phyloP scores from a whole-genome alignment of 2,797 vertebrate genomes.

The Clarias fuscus region DNA sequence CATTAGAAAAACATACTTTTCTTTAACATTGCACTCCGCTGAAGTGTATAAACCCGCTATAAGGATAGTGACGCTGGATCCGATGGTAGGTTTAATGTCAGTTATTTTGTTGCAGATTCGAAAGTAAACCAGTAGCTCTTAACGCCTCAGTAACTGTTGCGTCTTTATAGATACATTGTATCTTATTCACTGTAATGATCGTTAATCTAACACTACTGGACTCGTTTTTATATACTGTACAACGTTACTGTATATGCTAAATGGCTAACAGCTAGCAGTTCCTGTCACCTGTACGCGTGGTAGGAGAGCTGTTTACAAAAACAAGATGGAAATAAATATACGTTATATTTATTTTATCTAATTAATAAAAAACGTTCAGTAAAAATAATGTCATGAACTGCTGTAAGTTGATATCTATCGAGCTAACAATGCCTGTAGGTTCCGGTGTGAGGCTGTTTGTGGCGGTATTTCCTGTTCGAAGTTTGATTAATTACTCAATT shows the following conservation, averaged over 20 bases:
- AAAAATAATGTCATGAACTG: neutral
- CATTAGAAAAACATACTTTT: neutral
- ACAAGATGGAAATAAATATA: neutral
- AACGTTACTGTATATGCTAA: neutral
- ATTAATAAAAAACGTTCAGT: neutral
- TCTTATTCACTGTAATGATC: neutral
- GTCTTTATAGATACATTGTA: neutral
- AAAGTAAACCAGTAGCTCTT: neutral
- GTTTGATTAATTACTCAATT: neutral
- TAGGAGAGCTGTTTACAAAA: neutral
- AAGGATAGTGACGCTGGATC: neutral
- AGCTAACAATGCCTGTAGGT: neutral
- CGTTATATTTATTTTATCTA: neutral
- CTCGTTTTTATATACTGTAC: neutral
- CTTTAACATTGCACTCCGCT: neutral
- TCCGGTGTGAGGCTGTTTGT: neutral
- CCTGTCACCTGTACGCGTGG: neutral
- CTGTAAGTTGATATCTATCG: neutral
- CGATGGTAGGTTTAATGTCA: neutral
- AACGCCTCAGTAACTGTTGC: neutral
- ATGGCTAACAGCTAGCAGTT: slow-evolving; percentile 22
- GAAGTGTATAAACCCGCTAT: neutral
- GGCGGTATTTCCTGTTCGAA: neutral
- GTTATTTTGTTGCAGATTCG: neutral
- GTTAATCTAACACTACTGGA: neutral